A percentile compares a stretch with the other conserved stretches of the same genome.
Evolutionary conservation across 2,113 vertebrate species (phyloP).

Genomic region (Chaetops frenatus): DNA sequence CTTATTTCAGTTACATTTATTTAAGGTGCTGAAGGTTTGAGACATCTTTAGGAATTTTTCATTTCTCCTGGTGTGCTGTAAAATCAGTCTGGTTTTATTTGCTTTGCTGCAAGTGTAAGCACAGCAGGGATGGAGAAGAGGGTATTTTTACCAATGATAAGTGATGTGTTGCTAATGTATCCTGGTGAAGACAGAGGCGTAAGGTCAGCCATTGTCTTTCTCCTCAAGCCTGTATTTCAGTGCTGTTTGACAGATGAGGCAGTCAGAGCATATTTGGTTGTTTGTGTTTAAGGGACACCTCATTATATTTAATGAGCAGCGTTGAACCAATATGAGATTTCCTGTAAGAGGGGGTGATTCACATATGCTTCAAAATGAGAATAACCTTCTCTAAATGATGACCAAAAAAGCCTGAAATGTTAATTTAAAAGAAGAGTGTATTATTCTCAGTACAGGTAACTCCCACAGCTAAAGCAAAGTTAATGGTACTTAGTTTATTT

Average conservation of each 20-base stretch:
- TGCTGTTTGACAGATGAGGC: constrained; percentile 8
- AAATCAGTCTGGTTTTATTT: background rate
- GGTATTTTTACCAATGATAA: background rate
- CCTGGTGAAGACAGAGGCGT: background rate
- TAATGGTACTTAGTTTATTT: background rate
- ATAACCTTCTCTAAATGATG: background rate
- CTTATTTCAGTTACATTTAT: background rate
- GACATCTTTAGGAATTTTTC: background rate
- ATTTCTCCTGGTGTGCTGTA: background rate
- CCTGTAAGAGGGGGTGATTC: background rate
- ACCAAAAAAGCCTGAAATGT: background rate
- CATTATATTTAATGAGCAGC: constrained; percentile 57
- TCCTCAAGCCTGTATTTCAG: background rate
- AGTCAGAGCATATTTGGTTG: background rate
- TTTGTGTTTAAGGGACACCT: background rate
- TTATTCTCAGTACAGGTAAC: background rate
- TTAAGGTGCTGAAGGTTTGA: background rate
- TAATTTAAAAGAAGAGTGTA: background rate
- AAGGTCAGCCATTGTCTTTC: background rate
- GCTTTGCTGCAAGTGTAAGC: background rate
- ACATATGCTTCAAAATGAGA: background rate
- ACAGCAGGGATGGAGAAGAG: background rate
- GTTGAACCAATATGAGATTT: background rate
- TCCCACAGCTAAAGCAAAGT: background rate
- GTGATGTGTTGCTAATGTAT: background rate